Evolutionary conservation across 2,888 invertebrate species (phyloP).

Genomic region (Sphinx pinastri): DNA sequence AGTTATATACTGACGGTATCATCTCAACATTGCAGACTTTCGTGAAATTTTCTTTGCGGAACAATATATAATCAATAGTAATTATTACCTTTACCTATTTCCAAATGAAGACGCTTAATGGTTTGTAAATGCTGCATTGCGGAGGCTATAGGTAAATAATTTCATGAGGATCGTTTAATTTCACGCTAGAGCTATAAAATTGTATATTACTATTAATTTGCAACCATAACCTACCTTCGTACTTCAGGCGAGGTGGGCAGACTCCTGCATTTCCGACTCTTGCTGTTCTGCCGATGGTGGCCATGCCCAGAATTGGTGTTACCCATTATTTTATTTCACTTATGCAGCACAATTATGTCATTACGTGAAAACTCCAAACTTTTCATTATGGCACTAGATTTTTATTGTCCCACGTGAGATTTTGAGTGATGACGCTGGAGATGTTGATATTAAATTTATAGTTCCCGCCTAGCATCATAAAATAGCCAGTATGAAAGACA

Average conservation of each 20-base stretch:
- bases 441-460: conserved; percentile 3
- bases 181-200: not conserved
- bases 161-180: not conserved
- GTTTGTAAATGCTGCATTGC: conserved; percentile 6
- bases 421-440: conserved; percentile 1
- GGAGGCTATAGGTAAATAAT: not conserved
- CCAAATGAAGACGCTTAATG: not conserved
- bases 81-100: not conserved
- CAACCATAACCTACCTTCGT: conserved; percentile 82
- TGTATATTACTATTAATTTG: not conserved
- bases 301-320: conserved; percentile 75
- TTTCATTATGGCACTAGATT: conserved; percentile 13
- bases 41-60: not conserved
- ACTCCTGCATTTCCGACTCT: conserved; percentile 86
- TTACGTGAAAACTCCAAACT: conserved; percentile 15
- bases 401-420: not conserved
- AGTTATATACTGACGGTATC: too few species aligned
- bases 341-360: conserved; percentile 33
- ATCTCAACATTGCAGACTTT: not conserved
- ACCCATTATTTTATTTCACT: conserved; percentile 61
- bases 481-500: not conserved
- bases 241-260: conserved; percentile 91
- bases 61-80: conserved; percentile 1
- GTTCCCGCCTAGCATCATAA: not conserved
- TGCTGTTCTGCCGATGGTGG: conserved; percentile 70